A percentile compares a stretch with the other conserved stretches of the same genome.
Evolutionary conservation across 2,888 invertebrate species (phyloP).

Genomic region (Sarcophaga subvicina): DNA sequence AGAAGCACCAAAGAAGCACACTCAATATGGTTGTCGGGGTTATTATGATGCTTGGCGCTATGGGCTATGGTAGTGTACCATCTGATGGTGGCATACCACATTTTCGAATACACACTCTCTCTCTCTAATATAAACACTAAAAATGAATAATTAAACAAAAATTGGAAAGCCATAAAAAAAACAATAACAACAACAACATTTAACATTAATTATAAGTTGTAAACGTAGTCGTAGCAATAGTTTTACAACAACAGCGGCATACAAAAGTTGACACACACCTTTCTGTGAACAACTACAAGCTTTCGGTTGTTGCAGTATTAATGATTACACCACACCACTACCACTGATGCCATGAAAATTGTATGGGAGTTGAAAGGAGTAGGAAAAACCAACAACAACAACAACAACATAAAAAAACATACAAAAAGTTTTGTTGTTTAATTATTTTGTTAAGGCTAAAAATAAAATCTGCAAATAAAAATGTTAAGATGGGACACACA

Average conservation of each 20-base stretch:
- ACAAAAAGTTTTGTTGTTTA: slow-evolving; percentile 50
- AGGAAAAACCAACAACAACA: slow-evolving; percentile 7
- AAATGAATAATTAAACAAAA: too few species aligned
- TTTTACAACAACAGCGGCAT: neutral
- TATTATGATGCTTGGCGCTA: too few species aligned
- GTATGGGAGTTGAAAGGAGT: neutral
- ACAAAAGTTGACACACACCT: too few species aligned
- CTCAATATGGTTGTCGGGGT: too few species aligned
- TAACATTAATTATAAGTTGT: slow-evolving; percentile 33
- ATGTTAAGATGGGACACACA: slow-evolving; percentile 11
- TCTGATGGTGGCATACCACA: too few species aligned
- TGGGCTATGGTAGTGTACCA: too few species aligned
- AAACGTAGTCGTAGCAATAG: slow-evolving; percentile 4
- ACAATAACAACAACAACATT: neutral
- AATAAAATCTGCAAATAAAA: slow-evolving; percentile 34
- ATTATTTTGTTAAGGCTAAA: slow-evolving; percentile 50
- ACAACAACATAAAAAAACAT: neutral
- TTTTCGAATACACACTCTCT: too few species aligned
- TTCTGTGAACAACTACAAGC: too few species aligned
- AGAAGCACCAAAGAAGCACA: too few species aligned
- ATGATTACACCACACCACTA: neutral
- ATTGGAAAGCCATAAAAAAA: neutral
- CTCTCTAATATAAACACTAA: too few species aligned
- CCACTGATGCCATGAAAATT: neutral
- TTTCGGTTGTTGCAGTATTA: neutral